Conservation (phyloP, 1,140 invertebrate genomes). For the Helicoverpa armigera region DNA sequence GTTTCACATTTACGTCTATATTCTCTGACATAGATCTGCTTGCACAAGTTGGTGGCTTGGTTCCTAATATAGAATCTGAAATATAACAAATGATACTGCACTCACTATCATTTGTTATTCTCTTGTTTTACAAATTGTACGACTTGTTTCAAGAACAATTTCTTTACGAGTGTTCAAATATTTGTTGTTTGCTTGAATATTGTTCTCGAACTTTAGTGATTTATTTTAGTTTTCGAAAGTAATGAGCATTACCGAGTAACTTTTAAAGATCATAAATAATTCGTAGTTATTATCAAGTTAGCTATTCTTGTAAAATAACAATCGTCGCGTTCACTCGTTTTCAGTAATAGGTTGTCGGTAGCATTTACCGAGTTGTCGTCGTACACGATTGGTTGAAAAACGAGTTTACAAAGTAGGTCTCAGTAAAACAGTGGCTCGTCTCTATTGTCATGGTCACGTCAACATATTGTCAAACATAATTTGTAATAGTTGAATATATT, state of each 20-base stretch:
- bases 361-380: background rate
- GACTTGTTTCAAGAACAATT: constrained; percentile 11
- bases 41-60: constrained; percentile 1
- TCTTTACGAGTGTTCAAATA: background rate
- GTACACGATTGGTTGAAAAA: constrained; percentile 1
- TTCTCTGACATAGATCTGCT: background rate
- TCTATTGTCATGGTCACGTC: constrained; percentile 47
- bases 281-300: background rate
- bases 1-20: constrained; percentile 27
- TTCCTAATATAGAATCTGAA: background rate
- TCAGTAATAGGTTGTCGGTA: background rate
- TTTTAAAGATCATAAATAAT: background rate
- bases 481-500: constrained; percentile 47
- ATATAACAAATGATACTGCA: constrained; percentile 10
- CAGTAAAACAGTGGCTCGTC: constrained; percentile 36
- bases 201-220: background rate
- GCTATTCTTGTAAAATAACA: background rate
- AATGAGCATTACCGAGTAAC: constrained; percentile 4
- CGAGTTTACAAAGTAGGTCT: constrained; percentile 20
- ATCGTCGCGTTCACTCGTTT: background rate
- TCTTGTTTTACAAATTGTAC: constrained; percentile 28
- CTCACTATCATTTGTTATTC: constrained; percentile 20
- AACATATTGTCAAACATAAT: constrained; percentile 45
- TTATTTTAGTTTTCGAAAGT: constrained; percentile 16
- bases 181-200: constrained; percentile 1